Conservation (phyloP, 2,797 vertebrate genomes). For the Myotis daubentonii region DNA sequence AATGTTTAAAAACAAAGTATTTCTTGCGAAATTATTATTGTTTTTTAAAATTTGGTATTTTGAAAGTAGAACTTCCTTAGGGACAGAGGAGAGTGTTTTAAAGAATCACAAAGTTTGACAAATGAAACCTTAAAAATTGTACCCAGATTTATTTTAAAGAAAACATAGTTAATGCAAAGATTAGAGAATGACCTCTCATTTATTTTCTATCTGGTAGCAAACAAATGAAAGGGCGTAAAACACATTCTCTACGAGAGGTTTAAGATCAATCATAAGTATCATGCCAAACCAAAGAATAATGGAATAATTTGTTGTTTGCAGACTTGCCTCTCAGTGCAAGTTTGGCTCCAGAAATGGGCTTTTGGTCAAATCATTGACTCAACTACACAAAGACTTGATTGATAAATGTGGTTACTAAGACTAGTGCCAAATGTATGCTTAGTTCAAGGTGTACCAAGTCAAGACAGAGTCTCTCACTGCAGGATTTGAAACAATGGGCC, state of each 20-base stretch:
- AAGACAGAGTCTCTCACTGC: not conserved
- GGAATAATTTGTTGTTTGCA: slow-evolving; percentile 11
- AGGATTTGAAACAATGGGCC: not conserved
- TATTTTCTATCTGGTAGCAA: slow-evolving; percentile 17
- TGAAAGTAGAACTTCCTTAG: slow-evolving; percentile 44
- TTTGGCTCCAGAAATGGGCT: slow-evolving; percentile 48
- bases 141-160: slow-evolving; percentile 36
- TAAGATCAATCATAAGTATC: not conserved
- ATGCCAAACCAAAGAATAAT: slow-evolving; percentile 6
- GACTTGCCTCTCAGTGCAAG: not conserved
- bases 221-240: slow-evolving; percentile 26
- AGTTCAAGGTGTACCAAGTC: not conserved
- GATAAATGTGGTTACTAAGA: slow-evolving; percentile 13
- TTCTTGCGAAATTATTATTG: slow-evolving; percentile 15
- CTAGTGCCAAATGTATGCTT: not conserved
- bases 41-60: slow-evolving; percentile 9
- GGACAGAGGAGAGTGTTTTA: slow-evolving; percentile 28
- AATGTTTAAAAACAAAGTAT: not conserved
- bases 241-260: not conserved
- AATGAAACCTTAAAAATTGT: not conserved
- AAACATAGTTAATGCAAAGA: slow-evolving; percentile 35
- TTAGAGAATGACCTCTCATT: not conserved
- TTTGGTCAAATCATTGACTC: slow-evolving; percentile 25
- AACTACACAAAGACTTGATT: slow-evolving; percentile 18
- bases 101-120: not conserved